A percentile compares a stretch with the other conserved stretches of the same genome.
phyloP scores from a whole-genome alignment of 2,888 invertebrate genomes.

The Myopa testacea region DNA sequence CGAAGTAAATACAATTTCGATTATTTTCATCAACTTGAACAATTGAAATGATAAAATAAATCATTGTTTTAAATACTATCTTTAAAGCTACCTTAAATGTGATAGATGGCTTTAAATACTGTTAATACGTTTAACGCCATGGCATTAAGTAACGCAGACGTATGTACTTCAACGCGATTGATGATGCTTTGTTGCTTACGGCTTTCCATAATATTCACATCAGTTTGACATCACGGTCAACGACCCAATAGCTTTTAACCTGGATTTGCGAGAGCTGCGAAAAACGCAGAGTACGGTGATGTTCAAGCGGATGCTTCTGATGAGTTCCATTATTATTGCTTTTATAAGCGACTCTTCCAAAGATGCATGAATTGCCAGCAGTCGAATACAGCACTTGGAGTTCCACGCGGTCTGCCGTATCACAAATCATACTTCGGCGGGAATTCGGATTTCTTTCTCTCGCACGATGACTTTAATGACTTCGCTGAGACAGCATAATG shows the following conservation, averaged over 20 bases:
- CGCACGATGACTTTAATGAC: slow-evolving; percentile 34
- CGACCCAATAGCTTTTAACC: slow-evolving; percentile 42
- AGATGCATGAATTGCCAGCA: neutral
- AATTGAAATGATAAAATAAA: too few species aligned
- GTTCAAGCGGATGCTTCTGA: slow-evolving; percentile 5
- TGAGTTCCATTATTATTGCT: slow-evolving; percentile 11
- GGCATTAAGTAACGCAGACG: too few species aligned
- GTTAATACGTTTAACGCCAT: too few species aligned
- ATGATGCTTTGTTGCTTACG: slow-evolving; percentile 9
- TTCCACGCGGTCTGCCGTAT: slow-evolving; percentile 24
- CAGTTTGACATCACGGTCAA: slow-evolving; percentile 43
- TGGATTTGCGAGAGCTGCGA: slow-evolving; percentile 23
- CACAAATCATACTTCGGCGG: slow-evolving; percentile 36
- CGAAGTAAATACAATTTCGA: too few species aligned
- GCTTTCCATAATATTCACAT: slow-evolving; percentile 43
- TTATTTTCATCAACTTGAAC: too few species aligned
- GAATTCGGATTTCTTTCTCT: neutral
- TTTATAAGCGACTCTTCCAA: slow-evolving; percentile 3
- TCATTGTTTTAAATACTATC: too few species aligned
- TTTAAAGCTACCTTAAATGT: too few species aligned
- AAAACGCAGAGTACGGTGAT: neutral
- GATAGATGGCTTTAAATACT: too few species aligned
- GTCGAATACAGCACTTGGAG: slow-evolving; percentile 9
- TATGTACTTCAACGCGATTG: too few species aligned
- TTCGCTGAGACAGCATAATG: slow-evolving; percentile 32